Evolutionary conservation across 1,140 invertebrate species (phyloP).

Genomic region (Yoshiicerus persimilis): DNA sequence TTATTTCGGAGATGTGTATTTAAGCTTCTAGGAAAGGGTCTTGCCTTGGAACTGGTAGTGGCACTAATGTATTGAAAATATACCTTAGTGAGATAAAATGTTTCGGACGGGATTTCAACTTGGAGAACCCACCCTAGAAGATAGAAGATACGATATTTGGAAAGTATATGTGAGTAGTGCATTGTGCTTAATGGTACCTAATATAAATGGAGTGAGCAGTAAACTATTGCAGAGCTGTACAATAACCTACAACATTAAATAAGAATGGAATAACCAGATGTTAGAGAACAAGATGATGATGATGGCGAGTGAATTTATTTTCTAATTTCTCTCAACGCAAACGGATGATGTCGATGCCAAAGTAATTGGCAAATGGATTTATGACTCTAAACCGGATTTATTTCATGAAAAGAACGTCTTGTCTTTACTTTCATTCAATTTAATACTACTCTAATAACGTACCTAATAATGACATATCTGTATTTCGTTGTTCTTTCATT

Average conservation of each 20-base stretch:
- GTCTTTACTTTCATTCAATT: not conserved
- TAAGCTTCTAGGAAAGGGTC: not conserved
- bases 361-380: conserved; percentile 10
- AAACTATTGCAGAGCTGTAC: not conserved
- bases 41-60: not conserved
- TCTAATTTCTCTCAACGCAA: not conserved
- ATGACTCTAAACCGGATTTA: not conserved
- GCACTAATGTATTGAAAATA: too few relatives aligned
- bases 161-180: not conserved
- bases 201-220: not conserved
- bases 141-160: not conserved
- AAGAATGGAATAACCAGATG: not conserved
- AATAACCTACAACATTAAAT: not conserved
- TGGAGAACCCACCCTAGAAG: not conserved
- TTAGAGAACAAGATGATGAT: not conserved
- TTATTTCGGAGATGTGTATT: not conserved
- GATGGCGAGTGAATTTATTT: not conserved
- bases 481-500: not conserved
- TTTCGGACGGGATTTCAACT: not conserved
- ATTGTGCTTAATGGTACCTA: not conserved
- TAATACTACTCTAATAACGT: not conserved
- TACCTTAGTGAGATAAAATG: not conserved
- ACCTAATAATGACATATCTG: not conserved
- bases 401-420: not conserved
- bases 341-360: not conserved